Percentiles rank a stretch among this genome's conserved stretches.
These are phyloP conservation scores for Danionella dracula DNA, from an alignment of 2,797 vertebrate genomes.

Conservation along the genomic window DNA sequence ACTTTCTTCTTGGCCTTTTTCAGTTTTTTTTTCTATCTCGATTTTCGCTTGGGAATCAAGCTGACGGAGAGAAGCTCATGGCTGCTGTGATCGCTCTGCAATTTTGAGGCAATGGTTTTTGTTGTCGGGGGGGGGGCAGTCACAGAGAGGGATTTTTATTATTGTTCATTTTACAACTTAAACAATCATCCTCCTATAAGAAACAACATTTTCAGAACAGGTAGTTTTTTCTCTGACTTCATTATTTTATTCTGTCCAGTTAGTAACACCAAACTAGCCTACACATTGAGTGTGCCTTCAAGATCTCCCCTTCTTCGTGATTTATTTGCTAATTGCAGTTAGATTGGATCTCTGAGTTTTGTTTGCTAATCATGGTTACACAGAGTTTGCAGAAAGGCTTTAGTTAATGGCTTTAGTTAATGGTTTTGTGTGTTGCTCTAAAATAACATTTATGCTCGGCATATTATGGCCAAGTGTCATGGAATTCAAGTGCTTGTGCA, in stretches of 20 bases:
- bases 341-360: constrained; percentile 1
- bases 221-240: too few relatives aligned
- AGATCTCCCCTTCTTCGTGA: constrained; percentile 4
- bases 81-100: constrained; percentile 39
- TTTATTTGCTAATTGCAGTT: constrained; percentile 34
- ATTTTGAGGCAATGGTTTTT: constrained; percentile 32
- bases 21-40: constrained; percentile 13
- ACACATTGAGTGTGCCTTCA: not conserved
- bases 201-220: constrained; percentile 39
- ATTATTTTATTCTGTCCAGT: constrained; percentile 24
- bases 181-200: constrained; percentile 22
- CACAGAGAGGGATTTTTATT: too few relatives aligned
- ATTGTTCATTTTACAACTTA: constrained; percentile 8
- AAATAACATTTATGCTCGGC: constrained; percentile 24
- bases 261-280: constrained; percentile 9
- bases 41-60: constrained; percentile 42
- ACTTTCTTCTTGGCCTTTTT: constrained; percentile 40
- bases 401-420: not conserved
- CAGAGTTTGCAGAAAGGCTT: not conserved
- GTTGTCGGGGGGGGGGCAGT: constrained; percentile 12
- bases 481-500: constrained; percentile 33
- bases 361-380: not conserved
- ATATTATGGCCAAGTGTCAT: not conserved
- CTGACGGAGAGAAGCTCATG: constrained; percentile 29
- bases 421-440: not conserved